Base-by-base conservation (phyloP, 2,113 vertebrate genomes). In the Daphoenositta chrysoptera region DNA sequence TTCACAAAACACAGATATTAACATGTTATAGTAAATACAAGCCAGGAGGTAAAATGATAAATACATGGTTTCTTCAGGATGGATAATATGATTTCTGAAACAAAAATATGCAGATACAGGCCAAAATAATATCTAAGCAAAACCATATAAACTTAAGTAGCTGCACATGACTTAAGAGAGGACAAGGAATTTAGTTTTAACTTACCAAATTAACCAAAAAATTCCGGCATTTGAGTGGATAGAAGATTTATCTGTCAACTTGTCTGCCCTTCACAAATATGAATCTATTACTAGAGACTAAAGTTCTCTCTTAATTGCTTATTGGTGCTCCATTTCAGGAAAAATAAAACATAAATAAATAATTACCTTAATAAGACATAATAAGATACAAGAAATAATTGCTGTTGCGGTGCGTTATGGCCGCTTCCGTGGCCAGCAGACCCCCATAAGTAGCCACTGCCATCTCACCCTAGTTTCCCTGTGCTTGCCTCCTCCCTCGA, bases 31-130 rank as follows among this genome's bases (percentile, higher is more conserved):
- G 17, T 12, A 65, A 83, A 35, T n/a, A n/a, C 3, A 72, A 35
- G 7, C 1, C 11, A 51, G 10, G 3, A 14, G 1, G 1, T 58
- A 68, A 79, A 83, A 7, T 45, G 6, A 26, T n/a, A 51, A 79
- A 37, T 7, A 35, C 7, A 17, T 13, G 8, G 0, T 35, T 72
- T 58, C 3, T 76, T 63, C 1, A 1, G 15, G 3, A 16, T 69
- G 66, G 9, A 8, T 69, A 28, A 27, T 16, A 39, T 10, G 6
- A 44, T 69, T 72, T 72, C 9, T 39, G 18, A 56, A 80, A 42
- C 2, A 77, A 44, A 65, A 92, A 60, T 18, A 39, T 7, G 3
- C 6, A 50, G 23, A 58, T 31, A 7, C 68, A 71, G n/a, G 2
- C 1, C 11, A 80, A 83, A 80, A 84, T 28, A 80, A 53, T n/a